Conservation (phyloP, 1,140 invertebrate genomes). For the Monomorium pharaonis region DNA sequence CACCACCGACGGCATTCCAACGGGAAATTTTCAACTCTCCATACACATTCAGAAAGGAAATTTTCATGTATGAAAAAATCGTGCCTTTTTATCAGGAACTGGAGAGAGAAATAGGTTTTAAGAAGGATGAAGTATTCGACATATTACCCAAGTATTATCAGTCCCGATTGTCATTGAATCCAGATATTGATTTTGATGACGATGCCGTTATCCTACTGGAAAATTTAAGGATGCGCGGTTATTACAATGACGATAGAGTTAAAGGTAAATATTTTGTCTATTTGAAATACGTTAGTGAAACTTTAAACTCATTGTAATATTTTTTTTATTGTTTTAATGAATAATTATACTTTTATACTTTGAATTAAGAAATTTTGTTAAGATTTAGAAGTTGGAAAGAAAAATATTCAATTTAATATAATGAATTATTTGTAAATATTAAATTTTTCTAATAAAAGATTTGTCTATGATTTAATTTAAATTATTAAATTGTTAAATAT, state of each 20-base stretch:
- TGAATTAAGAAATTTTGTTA: background rate
- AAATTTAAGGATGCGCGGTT: constrained; percentile 85
- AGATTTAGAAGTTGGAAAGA: background rate
- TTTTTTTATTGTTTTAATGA: background rate
- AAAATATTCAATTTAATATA: background rate
- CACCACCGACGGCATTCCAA: constrained; percentile 79
- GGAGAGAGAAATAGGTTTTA: constrained; percentile 80
- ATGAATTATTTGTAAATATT: background rate
- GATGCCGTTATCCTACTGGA: constrained; percentile 87
- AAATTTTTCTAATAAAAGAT: background rate
- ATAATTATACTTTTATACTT: background rate
- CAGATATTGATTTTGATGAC: constrained; percentile 83
- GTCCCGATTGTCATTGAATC: constrained; percentile 82
- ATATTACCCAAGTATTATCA: constrained; percentile 86
- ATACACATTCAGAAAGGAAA: constrained; percentile 82
- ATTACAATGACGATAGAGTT: constrained; percentile 83
- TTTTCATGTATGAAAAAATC: constrained; percentile 78
- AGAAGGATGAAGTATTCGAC: constrained; percentile 80
- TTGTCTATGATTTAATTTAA: background rate
- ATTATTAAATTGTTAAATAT: too few relatives aligned
- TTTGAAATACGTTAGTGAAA: background rate
- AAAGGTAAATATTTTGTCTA: constrained; percentile 49
- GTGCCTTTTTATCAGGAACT: constrained; percentile 77
- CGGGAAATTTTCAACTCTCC: constrained; percentile 78
- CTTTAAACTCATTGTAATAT: background rate